phyloP scores from a whole-genome alignment of 2,888 invertebrate genomes.

The Agrotis exclamationis region DNA sequence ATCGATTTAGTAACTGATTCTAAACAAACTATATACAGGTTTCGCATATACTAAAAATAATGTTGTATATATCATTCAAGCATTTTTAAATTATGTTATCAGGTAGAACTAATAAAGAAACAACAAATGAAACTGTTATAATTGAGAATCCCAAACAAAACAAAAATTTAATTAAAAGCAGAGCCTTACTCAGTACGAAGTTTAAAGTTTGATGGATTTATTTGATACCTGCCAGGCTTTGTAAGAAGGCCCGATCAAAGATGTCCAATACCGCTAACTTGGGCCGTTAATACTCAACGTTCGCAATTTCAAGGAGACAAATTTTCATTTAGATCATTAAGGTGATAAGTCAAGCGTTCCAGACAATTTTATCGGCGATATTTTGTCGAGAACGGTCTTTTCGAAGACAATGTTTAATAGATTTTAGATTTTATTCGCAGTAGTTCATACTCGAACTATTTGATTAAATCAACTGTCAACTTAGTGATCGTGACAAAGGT shows the following conservation, averaged over 20 bases:
- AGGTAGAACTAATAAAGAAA: constrained; percentile 8
- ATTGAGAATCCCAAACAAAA: constrained; percentile 48
- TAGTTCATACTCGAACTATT: not conserved
- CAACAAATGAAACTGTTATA: constrained; percentile 35
- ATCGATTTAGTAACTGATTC: too few species aligned
- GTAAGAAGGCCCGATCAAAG: constrained; percentile 68
- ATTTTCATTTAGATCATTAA: constrained; percentile 73
- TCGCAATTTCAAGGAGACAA: constrained; percentile 70
- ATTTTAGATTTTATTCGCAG: not conserved
- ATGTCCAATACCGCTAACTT: constrained; percentile 62
- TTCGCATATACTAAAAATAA: too few species aligned
- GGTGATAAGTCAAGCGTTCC: constrained; percentile 60
- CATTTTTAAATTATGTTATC: constrained; percentile 6
- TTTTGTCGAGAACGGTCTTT: constrained; percentile 6
- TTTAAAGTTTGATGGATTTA: constrained; percentile 66
- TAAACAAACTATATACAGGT: too few species aligned
- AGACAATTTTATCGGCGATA: constrained; percentile 42
- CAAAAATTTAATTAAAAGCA: constrained; percentile 60
- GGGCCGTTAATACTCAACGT: constrained; percentile 63
- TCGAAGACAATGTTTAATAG: not conserved
- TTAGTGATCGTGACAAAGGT: not conserved
- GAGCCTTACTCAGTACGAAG: constrained; percentile 31
- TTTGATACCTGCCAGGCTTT: constrained; percentile 68
- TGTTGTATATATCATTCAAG: not conserved
- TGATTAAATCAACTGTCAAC: not conserved